A percentile compares a stretch with the other conserved stretches of the same genome.
phyloP scores from a whole-genome alignment of 1,140 invertebrate genomes.

The Belonocnema kinseyi region DNA sequence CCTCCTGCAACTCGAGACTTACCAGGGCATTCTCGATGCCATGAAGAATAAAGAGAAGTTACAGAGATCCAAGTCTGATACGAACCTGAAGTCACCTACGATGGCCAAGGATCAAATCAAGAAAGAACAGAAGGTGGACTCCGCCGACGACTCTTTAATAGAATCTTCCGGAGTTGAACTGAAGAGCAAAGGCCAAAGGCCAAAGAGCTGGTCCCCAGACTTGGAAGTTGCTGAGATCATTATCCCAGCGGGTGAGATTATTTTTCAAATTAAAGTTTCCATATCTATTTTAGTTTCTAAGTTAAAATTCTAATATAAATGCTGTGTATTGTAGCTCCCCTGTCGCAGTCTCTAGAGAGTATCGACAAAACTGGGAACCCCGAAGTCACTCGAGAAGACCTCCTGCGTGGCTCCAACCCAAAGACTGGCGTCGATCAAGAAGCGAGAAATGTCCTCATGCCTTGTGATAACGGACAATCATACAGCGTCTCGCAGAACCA shows the following conservation, averaged over 20 bases:
- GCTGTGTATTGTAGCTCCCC: conserved; percentile 63
- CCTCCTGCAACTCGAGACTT: conserved; percentile 94
- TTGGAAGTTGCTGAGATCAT: conserved; percentile 78
- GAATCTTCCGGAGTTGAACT: conserved; percentile 63
- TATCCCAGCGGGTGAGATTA: conserved; percentile 71
- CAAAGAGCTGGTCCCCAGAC: conserved; percentile 90
- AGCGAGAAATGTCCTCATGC: conserved; percentile 86
- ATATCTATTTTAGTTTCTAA: neutral
- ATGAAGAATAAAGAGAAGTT: conserved; percentile 96
- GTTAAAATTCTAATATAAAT: no score
- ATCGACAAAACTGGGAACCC: conserved; percentile 70
- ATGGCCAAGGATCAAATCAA: conserved; percentile 66
- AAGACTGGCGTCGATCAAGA: conserved; percentile 71
- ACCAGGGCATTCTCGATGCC: conserved; percentile 95
- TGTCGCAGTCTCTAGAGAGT: conserved; percentile 75
- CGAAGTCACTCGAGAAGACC: conserved; percentile 69
- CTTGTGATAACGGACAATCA: conserved; percentile 87
- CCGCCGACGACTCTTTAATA: conserved; percentile 55
- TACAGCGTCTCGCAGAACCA: conserved; percentile 94
- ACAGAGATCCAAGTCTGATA: conserved; percentile 94
- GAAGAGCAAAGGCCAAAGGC: conserved; percentile 76
- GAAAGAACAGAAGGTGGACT: conserved; percentile 66
- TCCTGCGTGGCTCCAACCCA: conserved; percentile 61
- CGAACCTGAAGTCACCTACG: conserved; percentile 87
- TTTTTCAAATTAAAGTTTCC: neutral